Evolutionary conservation across 2,113 vertebrate genomes (phyloP).

Genomic region (Amphiprion ocellaris): DNA sequence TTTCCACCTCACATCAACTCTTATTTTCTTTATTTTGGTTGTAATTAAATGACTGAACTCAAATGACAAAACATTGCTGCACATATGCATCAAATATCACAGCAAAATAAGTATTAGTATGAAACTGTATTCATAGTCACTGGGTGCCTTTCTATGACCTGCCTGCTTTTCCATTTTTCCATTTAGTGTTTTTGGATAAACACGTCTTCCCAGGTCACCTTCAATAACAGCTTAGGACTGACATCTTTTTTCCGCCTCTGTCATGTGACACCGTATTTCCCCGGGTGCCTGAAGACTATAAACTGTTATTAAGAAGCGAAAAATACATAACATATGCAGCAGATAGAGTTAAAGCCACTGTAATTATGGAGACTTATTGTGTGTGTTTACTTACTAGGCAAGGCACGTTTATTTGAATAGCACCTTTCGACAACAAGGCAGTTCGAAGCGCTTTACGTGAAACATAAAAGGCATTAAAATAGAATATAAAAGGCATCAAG

Average conservation of each 20-base stretch:
- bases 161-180: not conserved
- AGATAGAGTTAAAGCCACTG: constrained; percentile 21
- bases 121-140: not conserved
- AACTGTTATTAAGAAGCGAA: constrained; percentile 36
- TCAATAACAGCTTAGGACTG: not conserved
- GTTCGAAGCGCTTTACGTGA: too few species aligned
- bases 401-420: too few species aligned
- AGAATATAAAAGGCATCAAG: too few species aligned
- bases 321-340: constrained; percentile 28
- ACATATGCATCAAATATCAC: not conserved
- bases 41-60: not conserved
- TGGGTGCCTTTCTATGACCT: not conserved
- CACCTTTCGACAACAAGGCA: too few species aligned
- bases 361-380: constrained; percentile 24
- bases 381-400: constrained; percentile 14
- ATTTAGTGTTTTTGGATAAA: not conserved
- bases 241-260: constrained; percentile 15
- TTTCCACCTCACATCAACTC: not conserved
- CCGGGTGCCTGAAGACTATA: constrained; percentile 2
- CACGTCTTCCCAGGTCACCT: not conserved
- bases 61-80: not conserved
- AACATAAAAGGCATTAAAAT: too few species aligned
- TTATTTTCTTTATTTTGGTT: not conserved
- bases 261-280: constrained; percentile 3
- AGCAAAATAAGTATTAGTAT: not conserved